These are phyloP conservation scores for Drosophila peninsularis DNA, from an alignment of 2,888 invertebrate species.

Conservation along the genomic window DNA sequence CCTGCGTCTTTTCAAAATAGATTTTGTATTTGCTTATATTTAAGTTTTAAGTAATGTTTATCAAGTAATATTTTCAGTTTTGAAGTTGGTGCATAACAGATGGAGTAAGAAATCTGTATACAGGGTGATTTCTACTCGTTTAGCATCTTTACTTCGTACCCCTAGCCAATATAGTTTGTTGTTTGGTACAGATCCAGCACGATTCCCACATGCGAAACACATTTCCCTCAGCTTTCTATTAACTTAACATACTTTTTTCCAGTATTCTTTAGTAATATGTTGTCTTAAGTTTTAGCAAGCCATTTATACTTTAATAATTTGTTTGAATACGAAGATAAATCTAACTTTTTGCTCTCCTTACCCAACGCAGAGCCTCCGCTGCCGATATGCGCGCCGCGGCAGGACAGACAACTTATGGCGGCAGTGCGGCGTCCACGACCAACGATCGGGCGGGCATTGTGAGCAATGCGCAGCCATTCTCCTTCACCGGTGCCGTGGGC, in stretches of 20 bases:
- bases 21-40: too few species aligned
- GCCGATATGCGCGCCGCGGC: slow-evolving; percentile 91
- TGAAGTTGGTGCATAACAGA: neutral
- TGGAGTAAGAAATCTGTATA: neutral
- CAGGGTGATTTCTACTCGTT: neutral
- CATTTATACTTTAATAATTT: neutral
- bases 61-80: too few species aligned
- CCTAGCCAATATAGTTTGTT: slow-evolving; percentile 1
- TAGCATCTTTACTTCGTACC: neutral
- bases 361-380: slow-evolving; percentile 88
- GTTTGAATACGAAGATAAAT: neutral
- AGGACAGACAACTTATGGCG: slow-evolving; percentile 69
- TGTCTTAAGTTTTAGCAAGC: slow-evolving; percentile 4
- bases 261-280: neutral
- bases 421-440: slow-evolving; percentile 83
- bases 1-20: too few species aligned
- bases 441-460: slow-evolving; percentile 91
- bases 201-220: slow-evolving; percentile 16
- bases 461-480: slow-evolving; percentile 92
- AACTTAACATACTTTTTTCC: neutral
- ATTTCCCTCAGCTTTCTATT: slow-evolving; percentile 18
- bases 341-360: slow-evolving; percentile 14
- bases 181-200: slow-evolving; percentile 33
- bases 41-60: neutral
- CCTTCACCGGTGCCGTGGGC: slow-evolving; percentile 89